Evolutionary conservation across 2,888 invertebrate species (phyloP), one percentile per base, ranked within the genome.

Genomic region (Megalurothrips usitatus): DNA sequence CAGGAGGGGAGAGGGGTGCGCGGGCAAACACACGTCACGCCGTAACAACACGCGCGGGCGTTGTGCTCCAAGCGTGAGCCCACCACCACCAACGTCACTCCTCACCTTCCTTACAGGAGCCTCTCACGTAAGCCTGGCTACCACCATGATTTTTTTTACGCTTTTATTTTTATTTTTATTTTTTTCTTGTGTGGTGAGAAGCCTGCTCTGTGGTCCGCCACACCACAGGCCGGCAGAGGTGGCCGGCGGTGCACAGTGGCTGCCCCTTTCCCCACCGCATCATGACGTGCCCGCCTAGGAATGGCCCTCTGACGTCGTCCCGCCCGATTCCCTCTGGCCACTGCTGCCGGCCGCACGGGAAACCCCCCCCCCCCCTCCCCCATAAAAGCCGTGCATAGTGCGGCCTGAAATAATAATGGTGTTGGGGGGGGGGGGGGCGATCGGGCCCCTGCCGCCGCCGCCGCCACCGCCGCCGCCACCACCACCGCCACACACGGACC

Each of bases 331-430:
- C 34, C 34, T n/a, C n/a, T 43, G 34, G 34, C 34, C 34, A 43
- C 34, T 6, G 6, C 34, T 43, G 34, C 34, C 34, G 34, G 34
- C 34, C 34, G 34, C 6, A 43, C 34, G 34, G 34, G 6, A 43
- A 43, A n/a, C n/a, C n/a, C n/a, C 49, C 17, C 14, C 52, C 52
- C 17, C 52, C 14, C 9, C 14, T 12, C 58, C 58, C 58, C 58
- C 58, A 58, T 58, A 58, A 58, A 58, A 58, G 58, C 58, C 58
- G n/a, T 58, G 58, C 58, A 58, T n/a, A 17, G n/a, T 58, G 58
- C 58, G n/a, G 58, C 17, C 58, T 58, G 58, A 58, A 58, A 58
- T 58, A 58, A n/a, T 58, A 58, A 58, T 58, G 17, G n/a, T 17
- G 10, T 3, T 3, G 52, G 14, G 52, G 52, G 52, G 14, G 52